Evolutionary conservation across 2,888 invertebrate genomes (phyloP).

Genomic region (Napeogenes inachia): DNA sequence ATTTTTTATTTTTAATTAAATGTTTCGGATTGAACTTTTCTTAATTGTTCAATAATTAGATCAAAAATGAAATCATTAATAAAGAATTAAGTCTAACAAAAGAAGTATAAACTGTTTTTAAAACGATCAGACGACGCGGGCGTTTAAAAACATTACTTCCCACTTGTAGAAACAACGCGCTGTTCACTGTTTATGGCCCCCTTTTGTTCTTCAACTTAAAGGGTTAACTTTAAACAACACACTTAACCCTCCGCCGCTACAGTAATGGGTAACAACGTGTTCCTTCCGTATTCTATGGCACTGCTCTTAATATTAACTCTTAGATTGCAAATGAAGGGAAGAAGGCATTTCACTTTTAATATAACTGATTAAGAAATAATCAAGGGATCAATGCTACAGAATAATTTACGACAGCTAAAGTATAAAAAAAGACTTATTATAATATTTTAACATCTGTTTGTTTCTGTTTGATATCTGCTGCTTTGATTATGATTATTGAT

Average conservation of each 20-base stretch:
- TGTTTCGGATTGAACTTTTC: too few species aligned
- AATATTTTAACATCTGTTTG: neutral
- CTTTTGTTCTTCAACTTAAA: slow-evolving; percentile 58
- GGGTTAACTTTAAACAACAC: slow-evolving; percentile 58
- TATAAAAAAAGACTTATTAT: neutral
- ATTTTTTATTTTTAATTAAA: neutral
- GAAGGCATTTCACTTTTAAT: too few species aligned
- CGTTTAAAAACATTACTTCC: slow-evolving; percentile 28
- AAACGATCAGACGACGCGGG: slow-evolving; percentile 14
- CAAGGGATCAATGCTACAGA: too few species aligned
- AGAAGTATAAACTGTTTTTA: slow-evolving; percentile 12
- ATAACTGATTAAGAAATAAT: too few species aligned
- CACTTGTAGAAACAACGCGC: slow-evolving; percentile 31
- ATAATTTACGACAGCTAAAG: neutral
- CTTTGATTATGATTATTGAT: too few species aligned
- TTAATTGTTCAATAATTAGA: too few species aligned
- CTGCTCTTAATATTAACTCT: slow-evolving; percentile 13
- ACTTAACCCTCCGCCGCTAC: slow-evolving; percentile 48
- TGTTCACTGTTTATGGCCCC: slow-evolving; percentile 45
- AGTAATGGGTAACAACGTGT: slow-evolving; percentile 47
- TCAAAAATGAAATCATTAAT: too few species aligned
- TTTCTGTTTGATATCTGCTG: neutral
- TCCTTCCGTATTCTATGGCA: slow-evolving; percentile 28
- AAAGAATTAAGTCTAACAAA: neutral
- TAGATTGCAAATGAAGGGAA: neutral